A percentile compares a stretch with the other conserved stretches of the same genome.
phyloP scores from a whole-genome alignment of 2,797 vertebrate species.

The Myioborus miniatus region DNA sequence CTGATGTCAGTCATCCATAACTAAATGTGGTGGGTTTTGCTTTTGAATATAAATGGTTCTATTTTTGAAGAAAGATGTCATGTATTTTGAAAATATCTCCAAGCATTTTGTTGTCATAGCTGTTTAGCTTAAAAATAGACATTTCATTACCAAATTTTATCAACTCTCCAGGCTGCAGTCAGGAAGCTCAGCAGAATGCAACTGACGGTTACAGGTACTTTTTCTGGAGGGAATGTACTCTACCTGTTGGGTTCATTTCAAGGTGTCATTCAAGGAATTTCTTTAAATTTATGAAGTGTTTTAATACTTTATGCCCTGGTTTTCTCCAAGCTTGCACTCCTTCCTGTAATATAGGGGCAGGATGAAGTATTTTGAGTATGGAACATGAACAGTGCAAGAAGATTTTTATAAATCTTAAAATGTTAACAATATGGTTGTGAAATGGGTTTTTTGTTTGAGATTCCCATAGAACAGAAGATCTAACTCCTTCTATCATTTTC shows the following conservation, averaged over 20 bases:
- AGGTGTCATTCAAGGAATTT: neutral
- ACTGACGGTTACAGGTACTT: neutral
- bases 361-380: neutral
- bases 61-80: neutral
- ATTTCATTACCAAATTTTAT: neutral
- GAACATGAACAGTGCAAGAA: neutral
- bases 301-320: neutral
- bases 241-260: neutral
- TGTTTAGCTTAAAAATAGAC: neutral
- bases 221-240: neutral
- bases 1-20: neutral
- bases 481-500: neutral
- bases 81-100: neutral
- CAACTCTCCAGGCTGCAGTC: neutral
- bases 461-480: neutral
- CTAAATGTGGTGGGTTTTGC: neutral
- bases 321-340: neutral
- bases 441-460: neutral
- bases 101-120: neutral
- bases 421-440: neutral
- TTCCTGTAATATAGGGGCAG: neutral
- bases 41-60: neutral
- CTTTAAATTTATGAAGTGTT: neutral
- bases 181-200: conserved; percentile 6
- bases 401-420: neutral